These are phyloP conservation scores for Leptinotarsa texana DNA, from an alignment of 1,140 invertebrate species.

Conservation along the genomic window DNA sequence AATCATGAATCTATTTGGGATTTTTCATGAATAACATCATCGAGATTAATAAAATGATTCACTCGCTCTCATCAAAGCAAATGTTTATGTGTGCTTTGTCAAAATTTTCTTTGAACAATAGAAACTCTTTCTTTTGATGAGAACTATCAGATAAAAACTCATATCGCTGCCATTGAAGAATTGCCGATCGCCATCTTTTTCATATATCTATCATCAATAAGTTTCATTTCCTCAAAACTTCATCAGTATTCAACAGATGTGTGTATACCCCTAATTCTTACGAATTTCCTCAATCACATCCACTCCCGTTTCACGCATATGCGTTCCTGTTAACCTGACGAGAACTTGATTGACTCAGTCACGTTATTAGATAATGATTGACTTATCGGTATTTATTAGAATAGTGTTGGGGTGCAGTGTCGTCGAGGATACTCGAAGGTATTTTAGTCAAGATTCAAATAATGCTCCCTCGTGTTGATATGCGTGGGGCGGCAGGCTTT, in stretches of 20 bases:
- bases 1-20: no score
- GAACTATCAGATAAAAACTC: no score
- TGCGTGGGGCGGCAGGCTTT: constrained; percentile 29
- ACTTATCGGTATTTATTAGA: constrained; percentile 30
- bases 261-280: background rate
- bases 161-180: no score
- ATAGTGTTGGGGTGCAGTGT: constrained; percentile 21
- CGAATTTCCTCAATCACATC: constrained; percentile 7
- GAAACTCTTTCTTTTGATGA: no score
- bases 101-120: no score
- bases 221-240: background rate
- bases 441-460: constrained; percentile 47
- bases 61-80: no score
- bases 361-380: constrained; percentile 27
- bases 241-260: background rate
- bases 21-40: no score
- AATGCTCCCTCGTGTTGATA: constrained; percentile 36
- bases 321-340: constrained; percentile 10
- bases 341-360: constrained; percentile 26
- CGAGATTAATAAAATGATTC: no score
- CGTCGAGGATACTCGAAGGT: constrained; percentile 34
- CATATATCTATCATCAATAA: no score
- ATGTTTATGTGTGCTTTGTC: no score
- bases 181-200: no score
- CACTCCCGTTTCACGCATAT: constrained; percentile 4